phyloP scores from a whole-genome alignment of 2,113 vertebrate species.

The Pycnonotus jocosus region DNA sequence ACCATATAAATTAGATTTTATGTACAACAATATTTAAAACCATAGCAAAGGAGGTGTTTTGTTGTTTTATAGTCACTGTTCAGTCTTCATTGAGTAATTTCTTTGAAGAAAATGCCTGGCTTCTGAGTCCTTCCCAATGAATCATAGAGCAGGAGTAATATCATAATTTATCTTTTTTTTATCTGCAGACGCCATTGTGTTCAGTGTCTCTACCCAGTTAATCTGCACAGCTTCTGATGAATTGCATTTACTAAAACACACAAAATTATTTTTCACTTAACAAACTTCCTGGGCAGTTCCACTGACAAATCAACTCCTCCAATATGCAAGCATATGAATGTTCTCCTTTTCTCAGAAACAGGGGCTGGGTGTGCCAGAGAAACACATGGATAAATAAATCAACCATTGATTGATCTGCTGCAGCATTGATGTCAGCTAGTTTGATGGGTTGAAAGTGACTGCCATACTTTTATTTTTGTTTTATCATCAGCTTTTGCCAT shows the following conservation, averaged over 20 bases:
- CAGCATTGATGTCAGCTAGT: background rate
- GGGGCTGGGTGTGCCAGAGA: background rate
- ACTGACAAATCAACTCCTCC: background rate
- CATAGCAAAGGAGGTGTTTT: background rate
- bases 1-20: conserved; percentile 52
- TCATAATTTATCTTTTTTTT: conserved; percentile 21
- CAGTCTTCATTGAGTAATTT: conserved; percentile 6
- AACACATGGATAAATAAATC: background rate
- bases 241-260: background rate
- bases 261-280: background rate
- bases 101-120: background rate
- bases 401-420: background rate
- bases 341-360: background rate
- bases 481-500: background rate
- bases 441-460: background rate
- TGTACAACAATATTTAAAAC: conserved; percentile 45
- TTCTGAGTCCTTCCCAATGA: conserved; percentile 10
- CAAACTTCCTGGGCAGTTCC: background rate
- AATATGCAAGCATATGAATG: background rate
- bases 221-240: background rate
- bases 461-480: background rate
- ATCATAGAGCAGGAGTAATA: conserved; percentile 18
- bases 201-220: background rate
- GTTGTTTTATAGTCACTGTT: conserved; percentile 32
- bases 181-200: conserved; percentile 11